These are phyloP conservation scores for Psittacula cyanocephala DNA, from an alignment of 2,113 vertebrate species.

Conservation along the genomic window DNA sequence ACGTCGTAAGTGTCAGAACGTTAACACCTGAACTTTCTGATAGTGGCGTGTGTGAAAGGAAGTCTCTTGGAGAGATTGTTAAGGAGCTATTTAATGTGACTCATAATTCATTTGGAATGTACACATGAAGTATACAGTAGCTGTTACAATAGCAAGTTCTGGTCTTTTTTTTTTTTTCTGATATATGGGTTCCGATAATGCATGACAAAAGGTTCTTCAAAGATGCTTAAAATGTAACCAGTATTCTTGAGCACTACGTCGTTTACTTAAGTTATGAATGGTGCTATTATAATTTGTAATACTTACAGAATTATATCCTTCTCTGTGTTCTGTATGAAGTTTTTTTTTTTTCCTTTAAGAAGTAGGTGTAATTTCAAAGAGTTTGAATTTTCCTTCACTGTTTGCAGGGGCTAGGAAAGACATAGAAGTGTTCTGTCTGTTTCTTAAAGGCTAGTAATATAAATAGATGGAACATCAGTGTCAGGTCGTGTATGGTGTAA, in stretches of 20 bases:
- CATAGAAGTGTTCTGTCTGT: not conserved
- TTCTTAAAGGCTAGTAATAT: not conserved
- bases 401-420: not conserved
- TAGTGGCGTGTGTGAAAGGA: not conserved
- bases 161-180: not conserved
- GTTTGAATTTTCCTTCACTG: not conserved
- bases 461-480: not conserved
- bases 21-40: not conserved
- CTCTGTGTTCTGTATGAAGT: not conserved
- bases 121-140: not conserved
- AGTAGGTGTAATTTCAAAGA: not conserved
- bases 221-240: not conserved
- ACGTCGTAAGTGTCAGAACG: rapidly evolving
- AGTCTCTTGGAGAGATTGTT: not conserved
- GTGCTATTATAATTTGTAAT: not conserved
- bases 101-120: not conserved
- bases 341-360: not conserved
- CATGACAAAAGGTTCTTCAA: not conserved
- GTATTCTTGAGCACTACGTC: not conserved
- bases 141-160: not conserved
- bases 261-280: not conserved
- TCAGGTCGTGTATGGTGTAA: not conserved
- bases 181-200: not conserved
- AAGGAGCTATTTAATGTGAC: not conserved
- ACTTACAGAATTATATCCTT: not conserved